Evolutionary conservation across 2,888 invertebrate genomes (phyloP), one percentile per base, ranked within the genome.

Genomic region (Calameuta pallipes): DNA sequence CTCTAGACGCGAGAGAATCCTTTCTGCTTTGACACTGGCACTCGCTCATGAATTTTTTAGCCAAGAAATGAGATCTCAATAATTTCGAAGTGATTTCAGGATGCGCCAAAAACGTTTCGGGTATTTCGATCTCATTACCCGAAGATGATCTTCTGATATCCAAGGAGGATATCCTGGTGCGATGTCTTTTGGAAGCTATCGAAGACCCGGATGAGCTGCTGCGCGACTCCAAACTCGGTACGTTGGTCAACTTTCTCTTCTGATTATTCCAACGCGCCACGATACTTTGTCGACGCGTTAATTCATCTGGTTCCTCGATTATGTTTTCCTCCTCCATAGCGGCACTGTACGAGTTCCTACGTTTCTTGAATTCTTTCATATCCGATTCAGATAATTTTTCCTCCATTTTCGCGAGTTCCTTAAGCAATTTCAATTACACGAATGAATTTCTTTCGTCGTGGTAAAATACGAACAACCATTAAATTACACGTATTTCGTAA

Each of bases 311-410:
- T 76, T 86, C 85, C 37, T 82, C 83, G n/a, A 80, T 76, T 73
- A 78, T 75, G 33, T 84, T 83, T 77, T 84, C 84, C 69, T 86
- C 84, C 75, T 81, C 80, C 81, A 89, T 83, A 37, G 89, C 89
- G 15, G 82, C 85, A 79, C 80, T 84, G 80, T 90, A 90, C 37
- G 89, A 89, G 79, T 87, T 80, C 71, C 90, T 86, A 73, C 89
- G 88, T 69, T 80, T 84, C 15, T 6, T 23, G 2, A 56, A 56
- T 1, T 23, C 23, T 56, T 56, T 23, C 23, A 56, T 23, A 56
- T 23, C 23, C 56, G 56, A 9, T 56, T 15, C 56, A 23, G 56
- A 23, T 23, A 15, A 1, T 2, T 23, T 15, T 23, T 56, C 15
- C 23, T 56, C 56, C 56, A 56, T 56, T 6, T 56, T 56, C 23